phyloP scores from a whole-genome alignment of 2,888 invertebrate species.

The Chymomyza procnemis region DNA sequence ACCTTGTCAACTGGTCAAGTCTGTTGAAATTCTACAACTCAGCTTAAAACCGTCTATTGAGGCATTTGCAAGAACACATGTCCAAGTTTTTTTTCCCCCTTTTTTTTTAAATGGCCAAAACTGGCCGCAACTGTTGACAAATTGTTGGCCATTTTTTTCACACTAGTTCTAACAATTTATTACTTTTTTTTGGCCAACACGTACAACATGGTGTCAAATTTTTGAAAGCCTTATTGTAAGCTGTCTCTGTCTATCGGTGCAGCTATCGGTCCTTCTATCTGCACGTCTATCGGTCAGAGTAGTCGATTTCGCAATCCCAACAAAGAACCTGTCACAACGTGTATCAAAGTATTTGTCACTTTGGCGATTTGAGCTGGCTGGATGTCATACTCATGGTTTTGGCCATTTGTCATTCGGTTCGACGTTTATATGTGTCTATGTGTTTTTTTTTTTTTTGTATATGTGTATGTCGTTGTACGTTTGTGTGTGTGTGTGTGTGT shows the following conservation, averaged over 20 bases:
- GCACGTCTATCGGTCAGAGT: slow-evolving; percentile 6
- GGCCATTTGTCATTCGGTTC: neutral
- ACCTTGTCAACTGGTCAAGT: neutral
- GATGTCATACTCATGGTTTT: slow-evolving; percentile 19
- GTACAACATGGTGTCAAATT: slow-evolving; percentile 64
- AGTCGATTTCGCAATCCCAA: slow-evolving; percentile 61
- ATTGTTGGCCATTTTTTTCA: slow-evolving; percentile 60
- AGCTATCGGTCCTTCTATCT: slow-evolving; percentile 28
- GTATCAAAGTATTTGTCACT: slow-evolving; percentile 70
- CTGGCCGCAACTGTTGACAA: slow-evolving; percentile 65
- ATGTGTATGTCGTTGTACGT: slow-evolving; percentile 2
- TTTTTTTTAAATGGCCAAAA: neutral
- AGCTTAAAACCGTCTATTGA: neutral
- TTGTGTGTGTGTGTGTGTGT: slow-evolving; percentile 3
- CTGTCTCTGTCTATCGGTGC: slow-evolving; percentile 22
- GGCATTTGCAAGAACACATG: neutral
- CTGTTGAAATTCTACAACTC: neutral
- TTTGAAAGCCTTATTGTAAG: slow-evolving; percentile 51
- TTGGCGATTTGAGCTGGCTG: slow-evolving; percentile 42
- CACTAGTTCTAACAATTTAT: neutral
- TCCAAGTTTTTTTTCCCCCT: neutral
- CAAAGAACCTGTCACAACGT: slow-evolving; percentile 67
- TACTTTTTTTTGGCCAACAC: slow-evolving; percentile 43
- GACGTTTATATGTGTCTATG: neutral
- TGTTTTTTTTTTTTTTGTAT: too few species aligned